These are phyloP conservation scores for Rhaphigaster nebulosa DNA, from an alignment of 2,888 invertebrate genomes.

Conservation along the genomic window DNA sequence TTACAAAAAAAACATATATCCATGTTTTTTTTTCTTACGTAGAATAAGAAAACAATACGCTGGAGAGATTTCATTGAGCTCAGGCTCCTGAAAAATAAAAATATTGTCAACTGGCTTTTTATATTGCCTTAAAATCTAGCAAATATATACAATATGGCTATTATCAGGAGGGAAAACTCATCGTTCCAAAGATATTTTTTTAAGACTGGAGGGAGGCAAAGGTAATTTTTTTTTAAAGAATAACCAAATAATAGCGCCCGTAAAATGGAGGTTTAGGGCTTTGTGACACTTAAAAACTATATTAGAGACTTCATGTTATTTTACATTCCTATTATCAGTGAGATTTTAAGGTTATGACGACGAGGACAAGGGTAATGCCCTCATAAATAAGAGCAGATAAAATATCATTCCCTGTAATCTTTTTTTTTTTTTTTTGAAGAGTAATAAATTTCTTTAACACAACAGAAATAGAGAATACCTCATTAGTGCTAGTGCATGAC, in stretches of 20 bases:
- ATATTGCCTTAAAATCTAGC: too few relatives aligned
- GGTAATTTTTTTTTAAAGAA: too few relatives aligned
- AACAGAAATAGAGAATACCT: background rate
- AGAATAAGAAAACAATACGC: too few relatives aligned
- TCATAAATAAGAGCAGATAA: slow-evolving; percentile 24
- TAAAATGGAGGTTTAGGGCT: background rate
- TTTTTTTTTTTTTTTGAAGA: background rate
- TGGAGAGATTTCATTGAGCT: too few relatives aligned
- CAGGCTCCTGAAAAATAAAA: too few relatives aligned
- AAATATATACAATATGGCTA: too few relatives aligned
- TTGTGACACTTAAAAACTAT: slow-evolving; percentile 1
- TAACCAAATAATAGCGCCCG: too few relatives aligned
- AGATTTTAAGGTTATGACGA: slow-evolving; percentile 32
- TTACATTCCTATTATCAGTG: background rate
- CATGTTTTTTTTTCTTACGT: too few relatives aligned
- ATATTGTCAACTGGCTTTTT: too few relatives aligned
- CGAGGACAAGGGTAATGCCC: background rate
- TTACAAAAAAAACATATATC: too few relatives aligned
- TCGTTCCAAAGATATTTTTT: background rate
- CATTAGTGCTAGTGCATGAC: background rate
- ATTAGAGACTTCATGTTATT: background rate
- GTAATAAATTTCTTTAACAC: slow-evolving; percentile 30
- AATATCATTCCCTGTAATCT: slow-evolving; percentile 34
- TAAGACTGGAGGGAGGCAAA: too few relatives aligned
- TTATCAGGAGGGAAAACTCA: too few relatives aligned